These are phyloP conservation scores for Pygocentrus nattereri DNA, from an alignment of 2,797 vertebrate species.

Conservation along the genomic window DNA sequence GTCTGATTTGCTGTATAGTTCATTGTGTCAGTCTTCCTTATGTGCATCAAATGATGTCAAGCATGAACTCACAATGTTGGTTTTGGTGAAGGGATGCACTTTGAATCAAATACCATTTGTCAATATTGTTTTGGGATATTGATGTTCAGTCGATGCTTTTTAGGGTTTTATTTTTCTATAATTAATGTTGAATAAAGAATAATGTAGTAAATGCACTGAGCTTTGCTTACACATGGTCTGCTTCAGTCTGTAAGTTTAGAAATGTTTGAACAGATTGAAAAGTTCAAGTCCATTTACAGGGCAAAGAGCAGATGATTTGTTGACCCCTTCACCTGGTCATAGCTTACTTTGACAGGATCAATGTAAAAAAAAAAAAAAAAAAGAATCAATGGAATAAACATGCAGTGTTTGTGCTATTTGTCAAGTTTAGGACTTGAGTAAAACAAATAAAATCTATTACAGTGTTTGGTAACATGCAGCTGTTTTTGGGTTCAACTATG, in stretches of 20 bases:
- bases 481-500: too few species aligned
- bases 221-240: neutral
- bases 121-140: conserved; percentile 11
- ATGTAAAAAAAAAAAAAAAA: too few species aligned
- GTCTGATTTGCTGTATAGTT: conserved; percentile 1
- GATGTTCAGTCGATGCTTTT: conserved; percentile 28
- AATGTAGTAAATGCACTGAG: too few species aligned
- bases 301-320: neutral
- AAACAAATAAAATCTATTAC: neutral
- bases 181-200: conserved; percentile 43
- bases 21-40: neutral
- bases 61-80: neutral
- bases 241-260: neutral
- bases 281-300: neutral
- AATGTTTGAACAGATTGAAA: neutral
- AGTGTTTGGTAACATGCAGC: too few species aligned
- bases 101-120: neutral
- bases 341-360: neutral
- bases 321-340: neutral
- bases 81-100: conserved; percentile 18
- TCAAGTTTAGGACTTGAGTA: neutral
- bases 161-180: conserved; percentile 34
- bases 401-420: neutral
- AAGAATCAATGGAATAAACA: too few species aligned
- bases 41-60: neutral